phyloP scores from a whole-genome alignment of 2,113 vertebrate species.

The Antidorcas marsupialis region DNA sequence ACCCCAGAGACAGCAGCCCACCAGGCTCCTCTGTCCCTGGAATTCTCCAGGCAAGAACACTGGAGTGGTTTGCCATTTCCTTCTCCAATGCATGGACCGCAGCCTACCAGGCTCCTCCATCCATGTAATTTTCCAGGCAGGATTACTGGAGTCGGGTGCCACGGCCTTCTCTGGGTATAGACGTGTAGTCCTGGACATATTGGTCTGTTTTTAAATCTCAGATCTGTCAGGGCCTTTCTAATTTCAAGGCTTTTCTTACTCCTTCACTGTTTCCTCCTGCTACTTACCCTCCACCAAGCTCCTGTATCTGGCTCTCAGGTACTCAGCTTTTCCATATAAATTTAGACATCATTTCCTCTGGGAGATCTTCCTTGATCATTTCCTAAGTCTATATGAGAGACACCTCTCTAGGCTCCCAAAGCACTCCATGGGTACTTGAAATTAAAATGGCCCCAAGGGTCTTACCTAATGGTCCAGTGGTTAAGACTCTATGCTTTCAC shows the following conservation, averaged over 20 bases:
- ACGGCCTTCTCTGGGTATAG: not conserved
- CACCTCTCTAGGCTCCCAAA: not conserved
- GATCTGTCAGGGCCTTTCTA: not conserved
- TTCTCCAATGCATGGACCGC: not conserved
- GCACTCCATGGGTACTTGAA: not conserved
- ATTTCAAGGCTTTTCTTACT: not conserved
- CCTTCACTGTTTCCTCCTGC: not conserved
- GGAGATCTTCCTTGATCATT: not conserved
- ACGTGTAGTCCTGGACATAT: not conserved
- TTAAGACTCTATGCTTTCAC: not conserved
- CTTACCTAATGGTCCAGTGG: not conserved
- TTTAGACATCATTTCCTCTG: not conserved
- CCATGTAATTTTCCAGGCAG: no score
- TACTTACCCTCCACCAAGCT: rapidly evolving
- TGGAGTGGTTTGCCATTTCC: not conserved
- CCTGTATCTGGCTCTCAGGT: not conserved
- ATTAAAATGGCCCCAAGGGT: not conserved
- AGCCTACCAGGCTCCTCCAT: no score
- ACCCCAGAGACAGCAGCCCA: not conserved
- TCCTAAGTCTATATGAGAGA: not conserved
- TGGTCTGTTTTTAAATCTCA: not conserved
- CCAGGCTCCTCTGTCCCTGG: not conserved
- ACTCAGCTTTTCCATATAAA: not conserved
- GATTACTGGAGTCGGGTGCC: no score
- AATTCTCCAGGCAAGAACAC: not conserved